A percentile compares a stretch with the other conserved stretches of the same genome.
phyloP scores from a whole-genome alignment of 64 coral and sea anemone species.

The Stichodactyla mertensii region DNA sequence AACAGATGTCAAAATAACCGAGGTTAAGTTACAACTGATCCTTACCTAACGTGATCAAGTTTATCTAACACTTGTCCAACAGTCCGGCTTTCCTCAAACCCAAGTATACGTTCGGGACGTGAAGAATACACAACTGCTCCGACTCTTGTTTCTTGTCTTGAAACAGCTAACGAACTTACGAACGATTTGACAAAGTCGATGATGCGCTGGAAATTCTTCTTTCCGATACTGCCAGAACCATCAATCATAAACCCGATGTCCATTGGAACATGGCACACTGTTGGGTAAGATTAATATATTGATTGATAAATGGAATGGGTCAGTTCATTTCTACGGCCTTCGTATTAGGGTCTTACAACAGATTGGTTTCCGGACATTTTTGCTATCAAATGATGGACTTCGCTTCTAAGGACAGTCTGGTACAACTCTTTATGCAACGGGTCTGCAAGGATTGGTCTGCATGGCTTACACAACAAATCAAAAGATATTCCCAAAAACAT shows the following conservation, averaged over 20 bases:
- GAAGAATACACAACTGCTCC: conserved; percentile 40
- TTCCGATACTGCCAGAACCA: conserved; percentile 48
- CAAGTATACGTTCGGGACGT: conserved; percentile 31
- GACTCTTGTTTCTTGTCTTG: conserved; percentile 35
- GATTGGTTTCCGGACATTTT: not conserved
- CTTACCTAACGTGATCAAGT: conserved; percentile 25
- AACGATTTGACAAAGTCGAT: conserved; percentile 41
- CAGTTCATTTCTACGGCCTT: too few species aligned
- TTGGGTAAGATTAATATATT: not conserved
- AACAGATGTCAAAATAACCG: too few species aligned
- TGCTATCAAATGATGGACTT: not conserved
- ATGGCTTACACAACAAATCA: too few species aligned
- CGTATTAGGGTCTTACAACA: too few species aligned
- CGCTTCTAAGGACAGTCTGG: not conserved
- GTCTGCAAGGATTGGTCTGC: too few species aligned
- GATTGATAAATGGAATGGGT: too few species aligned
- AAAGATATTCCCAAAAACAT: too few species aligned
- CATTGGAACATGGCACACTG: not conserved
- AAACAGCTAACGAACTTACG: conserved; percentile 40
- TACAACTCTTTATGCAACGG: too few species aligned
- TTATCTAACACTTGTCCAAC: conserved; percentile 20
- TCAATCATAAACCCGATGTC: conserved; percentile 55
- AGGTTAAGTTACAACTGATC: too few species aligned
- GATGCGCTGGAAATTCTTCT: conserved; percentile 33
- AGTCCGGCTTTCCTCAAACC: conserved; percentile 11